Evolutionary conservation across 2,113 vertebrate species (phyloP), one percentile per base, ranked within the genome.

Genomic region (Pelodiscus sinensis): DNA sequence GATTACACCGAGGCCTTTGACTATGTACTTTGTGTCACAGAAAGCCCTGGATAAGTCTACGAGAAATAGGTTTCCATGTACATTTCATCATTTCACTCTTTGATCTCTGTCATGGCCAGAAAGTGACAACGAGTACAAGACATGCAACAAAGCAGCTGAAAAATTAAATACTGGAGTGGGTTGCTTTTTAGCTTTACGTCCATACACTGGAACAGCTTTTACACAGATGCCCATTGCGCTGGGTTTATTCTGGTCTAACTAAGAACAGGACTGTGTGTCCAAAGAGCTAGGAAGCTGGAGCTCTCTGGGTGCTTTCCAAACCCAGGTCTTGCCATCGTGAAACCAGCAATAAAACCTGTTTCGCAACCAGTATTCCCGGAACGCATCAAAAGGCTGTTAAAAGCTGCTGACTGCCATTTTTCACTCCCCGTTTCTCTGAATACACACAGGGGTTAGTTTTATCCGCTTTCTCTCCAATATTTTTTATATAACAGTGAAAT

Each of bases 401-500:
- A 95, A 96, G 92, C 51, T 92, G 92, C 91, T 95, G 92, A 95
- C 79, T 8, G 84, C 87, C 60, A 31, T 90, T 96, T 96, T 95
- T 97, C 94, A 84, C 91, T 93, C 95, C 94, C 92, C 90, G 93
- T 94, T 95, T 94, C 93, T 87, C 89, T 44, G 89, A 84, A 92
- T 94, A 94, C 94, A 94, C 87, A 85, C 90, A 95, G 94, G 94
- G 81, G 90, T 88, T 0, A 0, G 92, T 84, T 96, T 95, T 91
- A 96, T 95, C 95, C 91, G 86, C 90, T 83, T 96, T 86, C 92
- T 96, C 87, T 6, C 85, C 75, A 88, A 96, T 96, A 96, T 94
- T 96, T 93, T 95, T 92, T 92, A 97, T 96, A 94, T 71, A 85
- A 90, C 85, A 51, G 93, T 95, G 96, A 97, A 95, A 97, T 96